phyloP scores from a whole-genome alignment of 1,140 invertebrate species.

The Drosophila quadrilineata region DNA sequence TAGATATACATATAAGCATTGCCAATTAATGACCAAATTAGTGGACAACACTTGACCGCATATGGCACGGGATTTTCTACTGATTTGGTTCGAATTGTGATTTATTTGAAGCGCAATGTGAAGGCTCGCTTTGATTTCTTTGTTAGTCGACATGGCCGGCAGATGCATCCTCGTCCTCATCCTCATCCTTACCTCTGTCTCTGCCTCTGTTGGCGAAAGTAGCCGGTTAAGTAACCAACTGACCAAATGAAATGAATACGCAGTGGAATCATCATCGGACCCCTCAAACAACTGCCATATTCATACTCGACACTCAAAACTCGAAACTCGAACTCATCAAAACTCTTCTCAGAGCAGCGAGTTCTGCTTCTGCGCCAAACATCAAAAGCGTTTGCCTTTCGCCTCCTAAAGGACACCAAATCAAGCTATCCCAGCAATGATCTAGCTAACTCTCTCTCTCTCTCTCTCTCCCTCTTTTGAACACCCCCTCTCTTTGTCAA shows the following conservation, averaged over 20 bases:
- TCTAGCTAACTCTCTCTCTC: background rate
- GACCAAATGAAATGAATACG: slow-evolving; percentile 63
- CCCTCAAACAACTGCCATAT: slow-evolving; percentile 34
- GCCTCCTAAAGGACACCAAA: slow-evolving; percentile 69
- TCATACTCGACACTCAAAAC: too few relatives aligned
- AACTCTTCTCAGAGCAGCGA: too few relatives aligned
- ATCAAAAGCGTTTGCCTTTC: slow-evolving; percentile 69
- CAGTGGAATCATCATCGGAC: slow-evolving; percentile 35
- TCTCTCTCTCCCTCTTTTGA: slow-evolving; percentile 1
- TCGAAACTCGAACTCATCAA: too few relatives aligned
- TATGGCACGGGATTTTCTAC: slow-evolving; percentile 76
- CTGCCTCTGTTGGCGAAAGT: slow-evolving; percentile 57
- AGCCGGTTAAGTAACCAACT: slow-evolving; percentile 23
- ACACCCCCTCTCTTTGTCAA: slow-evolving; percentile 5
- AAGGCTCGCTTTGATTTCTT: slow-evolving; percentile 70
- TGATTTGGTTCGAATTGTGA: slow-evolving; percentile 79
- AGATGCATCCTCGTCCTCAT: slow-evolving; percentile 6
- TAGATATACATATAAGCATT: slow-evolving; percentile 52
- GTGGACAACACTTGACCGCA: slow-evolving; percentile 76
- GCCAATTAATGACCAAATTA: slow-evolving; percentile 81
- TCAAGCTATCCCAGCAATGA: slow-evolving; percentile 54
- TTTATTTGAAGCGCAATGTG: slow-evolving; percentile 74
- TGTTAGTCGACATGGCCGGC: slow-evolving; percentile 63
- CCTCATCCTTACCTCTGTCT: background rate
- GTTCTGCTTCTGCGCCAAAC: slow-evolving; percentile 62